A percentile compares a stretch with the other conserved stretches of the same genome.
Evolutionary conservation across 2,113 vertebrate genomes (phyloP).

Genomic region (Lepus europaeus): DNA sequence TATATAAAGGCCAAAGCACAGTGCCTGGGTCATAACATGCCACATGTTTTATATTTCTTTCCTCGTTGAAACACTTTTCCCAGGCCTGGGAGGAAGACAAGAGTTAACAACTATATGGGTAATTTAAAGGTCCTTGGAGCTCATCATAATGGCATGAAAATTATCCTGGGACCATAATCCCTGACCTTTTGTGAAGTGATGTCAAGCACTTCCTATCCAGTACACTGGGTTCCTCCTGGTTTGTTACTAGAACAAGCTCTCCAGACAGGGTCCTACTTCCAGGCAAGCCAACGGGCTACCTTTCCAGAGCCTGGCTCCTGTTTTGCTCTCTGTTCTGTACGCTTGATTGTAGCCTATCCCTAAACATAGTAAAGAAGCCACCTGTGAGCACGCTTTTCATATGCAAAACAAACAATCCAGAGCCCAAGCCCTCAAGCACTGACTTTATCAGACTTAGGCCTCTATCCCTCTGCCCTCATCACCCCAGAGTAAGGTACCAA

Average conservation of each 20-base stretch:
- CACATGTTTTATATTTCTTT: background rate
- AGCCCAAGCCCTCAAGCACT: background rate
- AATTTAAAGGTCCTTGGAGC: background rate
- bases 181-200: background rate
- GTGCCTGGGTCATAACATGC: too few relatives aligned
- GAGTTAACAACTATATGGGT: background rate
- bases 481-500: background rate
- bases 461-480: background rate
- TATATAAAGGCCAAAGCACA: background rate
- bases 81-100: too few relatives aligned
- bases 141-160: fast-evolving
- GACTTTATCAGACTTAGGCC: background rate
- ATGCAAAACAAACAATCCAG: background rate
- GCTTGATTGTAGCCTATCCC: too few relatives aligned
- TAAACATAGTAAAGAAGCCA: background rate
- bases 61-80: background rate
- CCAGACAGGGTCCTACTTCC: background rate
- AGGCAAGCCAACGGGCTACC: fast-evolving
- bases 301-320: too few relatives aligned
- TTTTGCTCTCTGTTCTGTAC: background rate
- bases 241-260: background rate
- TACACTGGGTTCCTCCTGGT: background rate
- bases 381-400: background rate
- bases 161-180: background rate
- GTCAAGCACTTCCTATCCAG: background rate